phyloP scores from a whole-genome alignment of 2,797 vertebrate species.

The Nasua narica region DNA sequence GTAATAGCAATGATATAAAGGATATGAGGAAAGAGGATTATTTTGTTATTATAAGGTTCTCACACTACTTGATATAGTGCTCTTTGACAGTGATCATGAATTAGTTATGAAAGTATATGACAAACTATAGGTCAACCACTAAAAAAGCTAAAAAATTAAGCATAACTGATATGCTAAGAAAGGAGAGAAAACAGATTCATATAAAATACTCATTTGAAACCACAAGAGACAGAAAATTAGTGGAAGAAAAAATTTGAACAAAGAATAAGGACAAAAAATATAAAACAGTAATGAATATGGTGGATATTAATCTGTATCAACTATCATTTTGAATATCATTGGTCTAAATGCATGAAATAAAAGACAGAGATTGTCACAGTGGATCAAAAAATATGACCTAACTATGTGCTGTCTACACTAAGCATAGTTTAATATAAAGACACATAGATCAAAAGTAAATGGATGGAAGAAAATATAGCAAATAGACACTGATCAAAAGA shows the following conservation, averaged over 20 bases:
- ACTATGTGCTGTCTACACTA: background rate
- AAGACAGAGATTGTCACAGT: background rate
- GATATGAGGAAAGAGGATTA: background rate
- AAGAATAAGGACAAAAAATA: background rate
- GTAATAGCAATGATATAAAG: background rate
- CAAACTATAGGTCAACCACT: background rate
- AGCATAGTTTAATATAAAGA: background rate
- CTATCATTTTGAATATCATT: background rate
- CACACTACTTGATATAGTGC: background rate
- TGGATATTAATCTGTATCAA: background rate
- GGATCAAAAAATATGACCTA: background rate
- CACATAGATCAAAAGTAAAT: background rate
- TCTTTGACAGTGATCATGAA: background rate
- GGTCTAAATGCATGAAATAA: background rate
- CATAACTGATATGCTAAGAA: background rate
- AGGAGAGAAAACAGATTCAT: background rate
- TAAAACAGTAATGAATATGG: background rate
- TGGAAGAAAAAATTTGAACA: background rate
- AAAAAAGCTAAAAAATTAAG: background rate
- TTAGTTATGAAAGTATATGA: background rate
- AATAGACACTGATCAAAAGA: background rate
- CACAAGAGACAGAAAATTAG: background rate
- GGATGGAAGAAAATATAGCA: background rate
- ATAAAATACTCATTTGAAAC: background rate
- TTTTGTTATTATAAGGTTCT: background rate